These are phyloP conservation scores for Pyrgus malvae DNA, from an alignment of 2,888 invertebrate genomes.

Conservation along the genomic window DNA sequence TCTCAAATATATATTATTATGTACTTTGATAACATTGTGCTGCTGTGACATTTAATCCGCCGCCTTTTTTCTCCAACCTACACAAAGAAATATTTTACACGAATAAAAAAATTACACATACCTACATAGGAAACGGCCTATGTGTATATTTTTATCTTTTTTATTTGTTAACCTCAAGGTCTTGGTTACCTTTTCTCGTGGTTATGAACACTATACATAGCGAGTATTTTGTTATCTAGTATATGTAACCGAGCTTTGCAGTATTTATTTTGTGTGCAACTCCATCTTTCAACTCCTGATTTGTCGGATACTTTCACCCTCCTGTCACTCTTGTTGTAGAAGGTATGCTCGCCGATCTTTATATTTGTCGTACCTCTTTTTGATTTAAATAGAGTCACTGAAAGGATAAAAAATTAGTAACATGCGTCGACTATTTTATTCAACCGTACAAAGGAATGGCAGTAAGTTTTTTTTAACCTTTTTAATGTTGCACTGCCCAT, in stretches of 20 bases:
- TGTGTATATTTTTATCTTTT: not conserved
- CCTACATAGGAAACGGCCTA: no score
- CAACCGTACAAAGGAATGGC: no score
- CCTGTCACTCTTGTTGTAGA: slow-evolving; percentile 58
- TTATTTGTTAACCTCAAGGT: not conserved
- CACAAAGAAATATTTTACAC: no score
- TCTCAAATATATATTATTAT: no score
- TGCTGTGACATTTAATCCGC: no score
- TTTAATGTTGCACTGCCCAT: no score
- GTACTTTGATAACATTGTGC: no score
- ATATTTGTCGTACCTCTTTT: slow-evolving; percentile 61
- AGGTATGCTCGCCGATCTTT: slow-evolving; percentile 56
- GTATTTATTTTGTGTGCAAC: slow-evolving; percentile 61
- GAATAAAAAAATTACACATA: no score
- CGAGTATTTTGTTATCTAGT: slow-evolving; percentile 57
- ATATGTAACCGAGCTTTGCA: slow-evolving; percentile 58
- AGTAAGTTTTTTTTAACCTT: not conserved
- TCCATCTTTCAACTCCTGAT: slow-evolving; percentile 50
- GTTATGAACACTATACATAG: slow-evolving; percentile 60
- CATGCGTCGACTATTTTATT: not conserved
- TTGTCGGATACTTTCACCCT: no score
- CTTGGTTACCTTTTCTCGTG: slow-evolving; percentile 55
- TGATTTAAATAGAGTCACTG: slow-evolving; percentile 56
- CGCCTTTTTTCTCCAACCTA: no score
- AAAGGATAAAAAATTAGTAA: slow-evolving; percentile 33